Conservation (phyloP, 2,113 vertebrate genomes). For the Chunga burmeisteri region DNA sequence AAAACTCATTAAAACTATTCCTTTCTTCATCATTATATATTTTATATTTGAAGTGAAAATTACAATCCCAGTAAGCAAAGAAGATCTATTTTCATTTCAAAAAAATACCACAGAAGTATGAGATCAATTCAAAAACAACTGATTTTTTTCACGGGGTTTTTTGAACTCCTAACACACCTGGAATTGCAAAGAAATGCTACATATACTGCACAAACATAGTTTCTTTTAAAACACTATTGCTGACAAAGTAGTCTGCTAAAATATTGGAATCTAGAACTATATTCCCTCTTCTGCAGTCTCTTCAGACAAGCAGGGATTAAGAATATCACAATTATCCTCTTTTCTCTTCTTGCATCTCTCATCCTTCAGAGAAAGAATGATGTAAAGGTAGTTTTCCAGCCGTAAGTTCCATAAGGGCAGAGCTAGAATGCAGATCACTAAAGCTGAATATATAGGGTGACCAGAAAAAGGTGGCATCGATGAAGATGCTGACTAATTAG, state of each 20-base stretch:
- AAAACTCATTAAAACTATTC: background rate
- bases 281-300: background rate
- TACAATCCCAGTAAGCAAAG: background rate
- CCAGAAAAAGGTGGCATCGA: background rate
- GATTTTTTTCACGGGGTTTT: background rate
- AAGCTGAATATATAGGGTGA: background rate
- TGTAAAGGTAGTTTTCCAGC: background rate
- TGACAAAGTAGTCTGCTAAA: background rate
- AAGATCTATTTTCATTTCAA: background rate
- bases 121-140: conserved; percentile 2
- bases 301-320: background rate
- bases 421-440: background rate
- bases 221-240: background rate
- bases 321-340: background rate
- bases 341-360: background rate
- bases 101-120: background rate
- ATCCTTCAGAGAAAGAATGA: background rate
- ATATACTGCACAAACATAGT: background rate
- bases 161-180: background rate
- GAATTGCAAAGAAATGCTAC: background rate
- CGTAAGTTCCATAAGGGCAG: background rate
- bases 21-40: background rate
- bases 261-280: background rate
- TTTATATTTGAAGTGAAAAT: conserved; percentile 1
- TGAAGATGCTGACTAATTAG: background rate